Conservation (phyloP, 2,888 invertebrate species). For the Calameuta idolon region DNA sequence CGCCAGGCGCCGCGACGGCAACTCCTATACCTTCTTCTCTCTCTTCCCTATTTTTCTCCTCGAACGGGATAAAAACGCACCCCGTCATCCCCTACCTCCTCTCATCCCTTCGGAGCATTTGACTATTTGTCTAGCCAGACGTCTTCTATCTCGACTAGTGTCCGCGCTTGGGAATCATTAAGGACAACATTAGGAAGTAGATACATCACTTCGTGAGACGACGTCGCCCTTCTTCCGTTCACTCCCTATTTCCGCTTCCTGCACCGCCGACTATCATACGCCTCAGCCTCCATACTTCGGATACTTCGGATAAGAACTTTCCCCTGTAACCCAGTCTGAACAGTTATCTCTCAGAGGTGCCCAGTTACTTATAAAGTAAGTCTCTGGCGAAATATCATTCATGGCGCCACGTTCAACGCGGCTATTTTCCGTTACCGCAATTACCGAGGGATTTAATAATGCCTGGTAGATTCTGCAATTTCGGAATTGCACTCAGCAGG, state of each 20-base stretch:
- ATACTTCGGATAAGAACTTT: background rate
- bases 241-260: slow-evolving; percentile 12
- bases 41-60: background rate
- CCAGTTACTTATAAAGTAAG: background rate
- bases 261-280: background rate
- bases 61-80: background rate
- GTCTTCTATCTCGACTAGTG: slow-evolving; percentile 3
- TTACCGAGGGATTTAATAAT: background rate
- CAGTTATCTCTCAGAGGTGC: background rate
- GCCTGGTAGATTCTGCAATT: background rate
- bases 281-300: background rate
- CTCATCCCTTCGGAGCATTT: slow-evolving; percentile 27
- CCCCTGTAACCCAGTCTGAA: background rate
- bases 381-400: background rate
- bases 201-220: slow-evolving; percentile 32
- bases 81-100: background rate
- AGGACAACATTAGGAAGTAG: slow-evolving; percentile 35
- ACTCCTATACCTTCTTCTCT: slow-evolving; percentile 12
- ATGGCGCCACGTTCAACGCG: background rate
- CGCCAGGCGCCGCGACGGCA: slow-evolving; percentile 38
- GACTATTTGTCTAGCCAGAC: slow-evolving; percentile 37
- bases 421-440: background rate
- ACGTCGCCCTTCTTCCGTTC: slow-evolving; percentile 42
- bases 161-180: slow-evolving; percentile 38
- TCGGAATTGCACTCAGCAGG: background rate